These are phyloP conservation scores for Myanophis thanlyinensis DNA, from an alignment of 2,113 vertebrate species.

Conservation along the genomic window DNA sequence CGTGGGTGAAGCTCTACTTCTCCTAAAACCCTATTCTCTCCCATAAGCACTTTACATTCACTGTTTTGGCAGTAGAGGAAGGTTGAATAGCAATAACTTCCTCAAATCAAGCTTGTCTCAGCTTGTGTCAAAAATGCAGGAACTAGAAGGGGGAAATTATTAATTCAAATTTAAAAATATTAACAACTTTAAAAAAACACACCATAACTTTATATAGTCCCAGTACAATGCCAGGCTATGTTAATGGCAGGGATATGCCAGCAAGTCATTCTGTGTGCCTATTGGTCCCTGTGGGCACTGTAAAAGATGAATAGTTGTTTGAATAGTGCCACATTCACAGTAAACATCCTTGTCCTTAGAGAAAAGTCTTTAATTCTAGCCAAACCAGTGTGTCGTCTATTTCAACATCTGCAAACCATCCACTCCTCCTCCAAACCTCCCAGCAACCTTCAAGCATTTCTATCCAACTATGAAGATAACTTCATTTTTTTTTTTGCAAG, in stretches of 20 bases:
- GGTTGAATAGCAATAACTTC: background rate
- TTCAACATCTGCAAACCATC: background rate
- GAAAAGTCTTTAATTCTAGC: background rate
- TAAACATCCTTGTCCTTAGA: background rate
- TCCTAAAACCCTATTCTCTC: background rate
- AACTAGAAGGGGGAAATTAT: background rate
- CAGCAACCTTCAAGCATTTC: background rate
- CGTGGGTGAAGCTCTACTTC: background rate
- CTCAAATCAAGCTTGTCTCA: background rate
- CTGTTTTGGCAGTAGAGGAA: background rate
- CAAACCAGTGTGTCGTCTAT: accelerated
- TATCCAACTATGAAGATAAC: background rate
- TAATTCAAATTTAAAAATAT: background rate
- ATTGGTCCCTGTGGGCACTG: background rate
- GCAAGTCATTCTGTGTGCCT: background rate
- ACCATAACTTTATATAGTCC: background rate
- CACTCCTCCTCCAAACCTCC: background rate
- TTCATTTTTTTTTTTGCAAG: background rate
- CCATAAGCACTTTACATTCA: background rate
- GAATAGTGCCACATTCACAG: background rate
- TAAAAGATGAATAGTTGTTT: background rate
- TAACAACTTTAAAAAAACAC: background rate
- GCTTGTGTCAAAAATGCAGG: background rate
- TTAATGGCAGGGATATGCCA: background rate
- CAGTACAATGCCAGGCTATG: background rate